Conservation (phyloP, 2,888 invertebrate genomes). For the Palloptera scutellata region DNA sequence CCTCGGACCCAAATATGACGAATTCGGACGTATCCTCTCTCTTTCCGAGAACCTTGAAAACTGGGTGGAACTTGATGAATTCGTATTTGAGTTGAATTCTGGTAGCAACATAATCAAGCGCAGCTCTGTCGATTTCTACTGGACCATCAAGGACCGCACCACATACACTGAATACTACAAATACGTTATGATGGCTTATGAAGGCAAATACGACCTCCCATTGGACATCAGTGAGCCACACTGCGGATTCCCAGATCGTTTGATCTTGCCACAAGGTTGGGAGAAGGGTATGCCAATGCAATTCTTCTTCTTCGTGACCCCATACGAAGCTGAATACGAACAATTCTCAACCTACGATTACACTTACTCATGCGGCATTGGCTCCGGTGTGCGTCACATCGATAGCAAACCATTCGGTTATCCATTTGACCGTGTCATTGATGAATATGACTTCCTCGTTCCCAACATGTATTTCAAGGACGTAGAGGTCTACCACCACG, state of each 20-base stretch:
- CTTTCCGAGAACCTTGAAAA: conserved; percentile 69
- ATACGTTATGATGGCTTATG: conserved; percentile 63
- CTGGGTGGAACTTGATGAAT: conserved; percentile 72
- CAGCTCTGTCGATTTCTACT: conserved; percentile 47
- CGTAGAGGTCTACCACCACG: conserved; percentile 71
- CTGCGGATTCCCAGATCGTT: conserved; percentile 69
- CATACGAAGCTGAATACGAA: conserved; percentile 55
- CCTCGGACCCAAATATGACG: conserved; percentile 75
- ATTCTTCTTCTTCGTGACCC: conserved; percentile 68
- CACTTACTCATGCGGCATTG: conserved; percentile 66
- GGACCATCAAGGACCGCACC: conserved; percentile 68
- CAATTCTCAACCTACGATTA: conserved; percentile 62
- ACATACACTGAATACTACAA: conserved; percentile 63
- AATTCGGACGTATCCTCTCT: conserved; percentile 64
- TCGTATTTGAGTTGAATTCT: conserved; percentile 67
- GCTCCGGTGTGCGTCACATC: conserved; percentile 67
- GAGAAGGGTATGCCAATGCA: conserved; percentile 70
- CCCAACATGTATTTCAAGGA: conserved; percentile 76
- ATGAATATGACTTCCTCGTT: conserved; percentile 69
- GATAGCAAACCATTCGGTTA: conserved; percentile 75
- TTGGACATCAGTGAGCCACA: conserved; percentile 64
- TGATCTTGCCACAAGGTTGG: conserved; percentile 71
- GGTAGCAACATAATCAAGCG: conserved; percentile 62
- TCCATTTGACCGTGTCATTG: conserved; percentile 77
- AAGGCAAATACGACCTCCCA: conserved; percentile 62